A percentile compares a stretch with the other conserved stretches of the same genome.
Conservation (phyloP, 2,888 invertebrate genomes). For the Epinotia bilunana region DNA sequence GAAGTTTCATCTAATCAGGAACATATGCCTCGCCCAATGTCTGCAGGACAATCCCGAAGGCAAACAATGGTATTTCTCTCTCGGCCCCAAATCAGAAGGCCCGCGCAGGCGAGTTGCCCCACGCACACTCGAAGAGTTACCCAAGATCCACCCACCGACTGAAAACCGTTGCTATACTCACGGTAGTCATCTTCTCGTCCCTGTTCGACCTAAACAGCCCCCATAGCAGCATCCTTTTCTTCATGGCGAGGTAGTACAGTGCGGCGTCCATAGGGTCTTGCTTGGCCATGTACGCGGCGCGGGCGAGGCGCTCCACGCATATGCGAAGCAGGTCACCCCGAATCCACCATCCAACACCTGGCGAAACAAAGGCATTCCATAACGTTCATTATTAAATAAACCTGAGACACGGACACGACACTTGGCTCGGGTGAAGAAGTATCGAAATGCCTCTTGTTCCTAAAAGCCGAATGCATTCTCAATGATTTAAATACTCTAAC, state of each 20-base stretch:
- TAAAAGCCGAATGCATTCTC: too few relatives aligned
- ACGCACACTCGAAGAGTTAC: too few relatives aligned
- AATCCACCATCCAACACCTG: constrained; percentile 98
- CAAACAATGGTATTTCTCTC: too few relatives aligned
- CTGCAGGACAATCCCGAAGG: too few relatives aligned
- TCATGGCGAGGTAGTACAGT: constrained; percentile 98
- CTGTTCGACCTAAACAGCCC: constrained; percentile 95
- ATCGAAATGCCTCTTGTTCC: too few relatives aligned
- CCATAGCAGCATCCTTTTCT: constrained; percentile 98
- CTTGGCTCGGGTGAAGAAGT: neutral
- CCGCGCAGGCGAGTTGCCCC: too few relatives aligned
- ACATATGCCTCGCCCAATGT: too few relatives aligned
- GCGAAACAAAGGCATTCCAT: neutral
- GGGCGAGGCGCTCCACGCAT: constrained; percentile 96
- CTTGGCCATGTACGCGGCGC: constrained; percentile 94
- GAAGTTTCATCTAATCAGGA: too few relatives aligned
- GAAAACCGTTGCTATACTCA: constrained; percentile 51
- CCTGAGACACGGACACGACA: neutral
- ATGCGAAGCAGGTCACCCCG: constrained; percentile 92
- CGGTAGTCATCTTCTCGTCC: constrained; percentile 95
- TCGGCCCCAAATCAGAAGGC: too few relatives aligned
- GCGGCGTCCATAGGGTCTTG: constrained; percentile 99
- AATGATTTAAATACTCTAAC: too few relatives aligned
- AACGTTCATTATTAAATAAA: neutral
- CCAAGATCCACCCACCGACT: neutral